Percentiles rank a stretch among this genome's conserved stretches.
These are phyloP conservation scores for Ophion slaviceki DNA, from an alignment of 2,888 invertebrate genomes.

Conservation along the genomic window DNA sequence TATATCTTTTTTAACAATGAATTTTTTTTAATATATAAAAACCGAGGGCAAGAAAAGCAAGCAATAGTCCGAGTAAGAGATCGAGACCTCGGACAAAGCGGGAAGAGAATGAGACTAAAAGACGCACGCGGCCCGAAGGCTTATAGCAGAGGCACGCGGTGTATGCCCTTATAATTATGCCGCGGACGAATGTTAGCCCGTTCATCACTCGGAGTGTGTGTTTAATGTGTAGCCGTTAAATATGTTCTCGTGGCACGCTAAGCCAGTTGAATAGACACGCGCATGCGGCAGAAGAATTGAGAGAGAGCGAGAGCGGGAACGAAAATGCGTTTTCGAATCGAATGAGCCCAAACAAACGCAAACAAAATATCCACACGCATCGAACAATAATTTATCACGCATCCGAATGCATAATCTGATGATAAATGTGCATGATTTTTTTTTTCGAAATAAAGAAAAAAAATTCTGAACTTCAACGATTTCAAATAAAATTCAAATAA, in stretches of 20 bases:
- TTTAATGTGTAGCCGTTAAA: slow-evolving; percentile 75
- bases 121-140: slow-evolving; percentile 37
- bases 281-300: slow-evolving; percentile 3
- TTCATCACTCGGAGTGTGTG: slow-evolving; percentile 75
- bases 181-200: slow-evolving; percentile 73
- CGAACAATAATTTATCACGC: too few relatives aligned
- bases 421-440: too few relatives aligned
- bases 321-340: not conserved
- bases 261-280: slow-evolving; percentile 38
- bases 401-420: too few relatives aligned
- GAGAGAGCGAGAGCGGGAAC: not conserved
- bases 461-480: too few relatives aligned
- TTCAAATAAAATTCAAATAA: too few relatives aligned
- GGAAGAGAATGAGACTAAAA: slow-evolving; percentile 5
- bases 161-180: slow-evolving; percentile 74
- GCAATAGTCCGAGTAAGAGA: slow-evolving; percentile 13
- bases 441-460: too few relatives aligned
- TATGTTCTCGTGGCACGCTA: slow-evolving; percentile 74
- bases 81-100: slow-evolving; percentile 1
- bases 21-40: not conserved
- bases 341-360: not conserved
- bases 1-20: too few relatives aligned
- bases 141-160: slow-evolving; percentile 54
- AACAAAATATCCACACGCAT: not conserved
- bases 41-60: not conserved